Percentiles rank a stretch among this genome's conserved stretches.
phyloP scores from a whole-genome alignment of 2,797 vertebrate genomes.

The Pipistrellus kuhlii region DNA sequence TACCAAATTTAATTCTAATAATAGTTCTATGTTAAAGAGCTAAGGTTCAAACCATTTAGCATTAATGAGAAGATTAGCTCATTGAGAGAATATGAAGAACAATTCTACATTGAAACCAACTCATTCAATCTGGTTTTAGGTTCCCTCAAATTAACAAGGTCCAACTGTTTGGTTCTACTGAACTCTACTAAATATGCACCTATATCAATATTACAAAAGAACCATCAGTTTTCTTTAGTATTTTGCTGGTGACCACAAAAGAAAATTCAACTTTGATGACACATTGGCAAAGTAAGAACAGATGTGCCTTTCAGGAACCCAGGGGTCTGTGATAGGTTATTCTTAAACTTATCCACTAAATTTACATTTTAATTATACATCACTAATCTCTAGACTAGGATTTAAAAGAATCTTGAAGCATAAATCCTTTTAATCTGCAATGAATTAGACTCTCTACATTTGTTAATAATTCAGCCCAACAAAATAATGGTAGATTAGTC shows the following conservation, averaged over 20 bases:
- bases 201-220: neutral
- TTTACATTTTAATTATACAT: conserved; percentile 20
- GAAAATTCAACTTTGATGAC: neutral
- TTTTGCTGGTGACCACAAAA: conserved; percentile 38
- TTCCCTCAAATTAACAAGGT: neutral
- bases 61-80: neutral
- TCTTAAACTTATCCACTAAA: neutral
- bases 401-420: neutral
- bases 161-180: neutral
- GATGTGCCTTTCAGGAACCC: neutral
- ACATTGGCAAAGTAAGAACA: too few relatives aligned
- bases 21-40: neutral
- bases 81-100: neutral
- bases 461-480: conserved; percentile 37
- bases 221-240: neutral
- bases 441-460: neutral
- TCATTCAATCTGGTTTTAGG: conserved; percentile 20
- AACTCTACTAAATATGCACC: neutral
- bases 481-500: conserved; percentile 38
- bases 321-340: neutral
- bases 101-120: conserved; percentile 4
- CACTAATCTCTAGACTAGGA: neutral
- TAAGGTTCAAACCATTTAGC: conserved; percentile 14
- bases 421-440: conserved; percentile 18
- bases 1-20: conserved; percentile 36